These are phyloP conservation scores for Drosophila siamana DNA, from an alignment of 2,888 invertebrate species.

Conservation along the genomic window DNA sequence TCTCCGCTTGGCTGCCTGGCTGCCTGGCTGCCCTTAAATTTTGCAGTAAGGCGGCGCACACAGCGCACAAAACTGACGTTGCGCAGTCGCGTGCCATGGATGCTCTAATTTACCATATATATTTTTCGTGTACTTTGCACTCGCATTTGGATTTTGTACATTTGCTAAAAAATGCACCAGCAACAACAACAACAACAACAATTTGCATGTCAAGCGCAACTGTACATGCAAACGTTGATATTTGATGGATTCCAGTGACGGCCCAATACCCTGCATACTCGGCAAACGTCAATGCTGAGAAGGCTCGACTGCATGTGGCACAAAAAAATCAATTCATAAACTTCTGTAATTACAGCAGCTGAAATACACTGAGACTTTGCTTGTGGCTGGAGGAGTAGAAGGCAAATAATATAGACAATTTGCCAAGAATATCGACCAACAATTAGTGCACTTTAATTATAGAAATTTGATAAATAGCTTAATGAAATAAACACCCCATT, in stretches of 20 bases:
- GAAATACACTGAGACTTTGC: no score
- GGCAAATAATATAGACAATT: no score
- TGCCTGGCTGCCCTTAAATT: conserved; percentile 27
- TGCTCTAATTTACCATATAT: conserved; percentile 56
- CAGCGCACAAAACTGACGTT: conserved; percentile 17
- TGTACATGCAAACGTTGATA: conserved; percentile 11
- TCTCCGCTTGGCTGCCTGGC: background rate
- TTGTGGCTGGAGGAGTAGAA: no score
- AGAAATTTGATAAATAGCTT: no score
- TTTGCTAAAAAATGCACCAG: conserved; percentile 25
- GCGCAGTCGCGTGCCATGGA: conserved; percentile 59
- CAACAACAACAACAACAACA: conserved; percentile 41
- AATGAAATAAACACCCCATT: no score
- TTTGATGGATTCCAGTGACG: conserved; percentile 8
- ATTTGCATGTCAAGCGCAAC: conserved; percentile 66
- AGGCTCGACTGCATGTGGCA: no score
- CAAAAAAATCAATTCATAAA: no score
- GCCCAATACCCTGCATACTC: conserved; percentile 19
- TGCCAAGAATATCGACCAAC: no score
- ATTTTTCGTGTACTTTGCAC: conserved; percentile 5
- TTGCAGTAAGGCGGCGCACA: conserved; percentile 11
- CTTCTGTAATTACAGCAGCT: no score
- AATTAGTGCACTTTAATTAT: no score
- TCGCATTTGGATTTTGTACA: conserved; percentile 17
- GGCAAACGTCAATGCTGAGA: background rate